Base-by-base conservation (phyloP, 2,797 vertebrate genomes). In the Danio kyathit region DNA sequence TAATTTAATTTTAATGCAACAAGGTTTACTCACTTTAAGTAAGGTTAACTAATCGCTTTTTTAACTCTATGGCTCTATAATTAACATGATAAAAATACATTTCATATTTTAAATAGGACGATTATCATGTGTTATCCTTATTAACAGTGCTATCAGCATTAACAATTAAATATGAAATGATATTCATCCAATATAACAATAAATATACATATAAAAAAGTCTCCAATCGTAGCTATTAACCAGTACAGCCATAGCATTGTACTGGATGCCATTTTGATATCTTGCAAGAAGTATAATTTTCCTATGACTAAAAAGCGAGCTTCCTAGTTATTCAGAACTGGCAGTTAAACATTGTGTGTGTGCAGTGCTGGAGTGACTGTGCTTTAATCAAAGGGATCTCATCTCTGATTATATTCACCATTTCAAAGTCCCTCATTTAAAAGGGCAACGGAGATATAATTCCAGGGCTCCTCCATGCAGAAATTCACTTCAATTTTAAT, bases 351-450 rank as follows among this genome's bases (percentile, higher is more conserved):
- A 13, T 41, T 54, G 44, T 63, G 40, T 46, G 38, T 51, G 54
- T 29, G 43, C 71, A 69, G 76, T 13, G 29, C 38, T 19, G 29
- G 63, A 65, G 74, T 81, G 74, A 86, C 83, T 79, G 79, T 66
- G 48, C 61, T 73, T 83, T 73, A 86, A 81, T 86, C 83, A 83
- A 79, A 75, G 43, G 19, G 29, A 69, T 76, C 81, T 59, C 43
- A 8, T 76, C 57, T 64, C 66, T 82, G 72, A 86, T 82, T 84
- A 69, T 71, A 86, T 80, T 64, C 40, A n/a, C 41, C 60, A 65
- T 71, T 82, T 49, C 79, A 82, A 83, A 74, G 74, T 72, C 52
- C 52, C 61, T 85, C n/a, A n/a, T 83, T 83, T 83, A 82, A 84
- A 82, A 80, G 69, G 74, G 56, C 67, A 73, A 49, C 10, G n/a